Conservation (phyloP, 2,888 invertebrate genomes). For the Beris chalybata region DNA sequence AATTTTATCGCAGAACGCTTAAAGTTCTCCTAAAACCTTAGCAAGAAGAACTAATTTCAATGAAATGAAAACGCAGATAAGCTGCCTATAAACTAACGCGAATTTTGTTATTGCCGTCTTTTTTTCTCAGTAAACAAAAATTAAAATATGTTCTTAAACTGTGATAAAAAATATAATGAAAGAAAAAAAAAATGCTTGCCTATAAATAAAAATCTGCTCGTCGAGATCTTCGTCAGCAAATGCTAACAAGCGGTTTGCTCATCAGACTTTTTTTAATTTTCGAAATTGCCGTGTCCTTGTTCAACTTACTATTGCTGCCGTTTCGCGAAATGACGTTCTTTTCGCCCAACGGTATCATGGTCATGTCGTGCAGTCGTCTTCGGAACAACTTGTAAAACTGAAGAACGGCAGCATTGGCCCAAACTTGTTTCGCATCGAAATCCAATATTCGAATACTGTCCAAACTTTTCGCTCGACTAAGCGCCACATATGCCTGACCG, state of each 20-base stretch:
- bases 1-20: no score
- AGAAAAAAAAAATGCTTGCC: no score
- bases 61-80: no score
- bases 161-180: no score
- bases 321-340: constrained; percentile 43
- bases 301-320: constrained; percentile 12
- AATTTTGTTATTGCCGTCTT: no score
- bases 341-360: constrained; percentile 65
- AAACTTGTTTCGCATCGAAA: constrained; percentile 83
- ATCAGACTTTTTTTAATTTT: constrained; percentile 54
- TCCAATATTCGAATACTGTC: constrained; percentile 83
- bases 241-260: constrained; percentile 54
- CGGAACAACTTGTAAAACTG: constrained; percentile 77
- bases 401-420: constrained; percentile 83
- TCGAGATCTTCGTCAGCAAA: constrained; percentile 44
- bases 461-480: constrained; percentile 88
- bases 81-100: no score
- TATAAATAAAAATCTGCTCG: no score
- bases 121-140: neutral
- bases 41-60: no score
- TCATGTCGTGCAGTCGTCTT: constrained; percentile 65
- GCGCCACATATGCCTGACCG: constrained; percentile 94
- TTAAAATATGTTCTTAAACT: neutral
- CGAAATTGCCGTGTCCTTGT: neutral
- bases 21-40: no score